Conservation (phyloP, 2,113 vertebrate species). For the Mesoclemmys tuberculata region DNA sequence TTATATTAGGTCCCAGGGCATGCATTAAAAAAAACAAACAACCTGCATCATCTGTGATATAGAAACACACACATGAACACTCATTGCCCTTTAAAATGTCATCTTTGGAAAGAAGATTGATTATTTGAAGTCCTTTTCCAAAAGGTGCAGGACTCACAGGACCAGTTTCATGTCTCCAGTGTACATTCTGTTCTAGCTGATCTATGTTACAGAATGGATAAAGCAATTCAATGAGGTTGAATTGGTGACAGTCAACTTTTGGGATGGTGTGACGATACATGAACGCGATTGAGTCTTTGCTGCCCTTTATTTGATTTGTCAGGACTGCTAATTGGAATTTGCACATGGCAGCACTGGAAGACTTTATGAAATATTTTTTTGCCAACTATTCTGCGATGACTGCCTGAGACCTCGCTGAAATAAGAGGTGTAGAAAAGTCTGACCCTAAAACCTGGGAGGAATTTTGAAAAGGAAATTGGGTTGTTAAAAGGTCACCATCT, state of each 20-base stretch:
- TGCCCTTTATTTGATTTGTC: neutral
- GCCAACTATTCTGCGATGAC: neutral
- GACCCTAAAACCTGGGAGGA: neutral
- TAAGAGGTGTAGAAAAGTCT: neutral
- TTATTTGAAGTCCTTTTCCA: too few relatives aligned
- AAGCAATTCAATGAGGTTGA: neutral
- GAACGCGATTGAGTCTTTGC: neutral
- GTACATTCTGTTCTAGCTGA: too few relatives aligned
- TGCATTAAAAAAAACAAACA: too few relatives aligned
- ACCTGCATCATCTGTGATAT: too few relatives aligned
- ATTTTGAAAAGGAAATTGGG: neutral
- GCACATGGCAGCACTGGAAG: neutral
- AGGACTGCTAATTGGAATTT: neutral
- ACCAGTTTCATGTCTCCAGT: too few relatives aligned
- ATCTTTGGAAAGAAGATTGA: too few relatives aligned
- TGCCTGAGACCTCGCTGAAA: neutral
- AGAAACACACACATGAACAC: too few relatives aligned
- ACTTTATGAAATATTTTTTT: neutral
- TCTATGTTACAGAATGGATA: too few relatives aligned
- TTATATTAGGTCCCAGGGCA: too few relatives aligned
- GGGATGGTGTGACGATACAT: neutral
- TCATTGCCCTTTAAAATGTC: too few relatives aligned
- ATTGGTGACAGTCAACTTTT: neutral
- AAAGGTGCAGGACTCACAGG: too few relatives aligned
- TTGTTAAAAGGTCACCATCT: neutral